A percentile compares a stretch with the other conserved stretches of the same genome.
Conservation (phyloP, 2,797 vertebrate species). For the Propithecus perrieri region DNA sequence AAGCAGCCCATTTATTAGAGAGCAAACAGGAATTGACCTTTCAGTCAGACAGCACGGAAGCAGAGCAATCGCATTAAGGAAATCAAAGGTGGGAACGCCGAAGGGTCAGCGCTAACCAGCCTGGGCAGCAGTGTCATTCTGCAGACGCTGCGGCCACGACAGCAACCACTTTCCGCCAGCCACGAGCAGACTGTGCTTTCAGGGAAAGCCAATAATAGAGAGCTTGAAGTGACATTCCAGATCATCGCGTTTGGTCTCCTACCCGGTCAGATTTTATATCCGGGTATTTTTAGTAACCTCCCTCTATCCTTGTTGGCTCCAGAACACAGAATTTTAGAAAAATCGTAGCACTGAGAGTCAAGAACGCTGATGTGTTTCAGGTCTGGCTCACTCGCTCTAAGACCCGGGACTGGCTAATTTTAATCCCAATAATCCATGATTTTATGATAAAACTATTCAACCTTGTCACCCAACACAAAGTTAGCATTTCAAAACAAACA, state of each 20-base stretch:
- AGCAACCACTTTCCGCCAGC: background rate
- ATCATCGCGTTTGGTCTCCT: background rate
- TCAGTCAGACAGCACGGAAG: slow-evolving; percentile 18
- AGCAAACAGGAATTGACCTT: slow-evolving; percentile 36
- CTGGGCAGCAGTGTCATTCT: background rate
- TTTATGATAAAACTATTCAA: background rate
- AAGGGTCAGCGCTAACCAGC: background rate
- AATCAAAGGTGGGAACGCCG: background rate
- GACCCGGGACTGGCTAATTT: background rate
- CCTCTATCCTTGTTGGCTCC: background rate
- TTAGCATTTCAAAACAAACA: background rate
- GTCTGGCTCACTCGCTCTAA: background rate
- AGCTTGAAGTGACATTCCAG: background rate
- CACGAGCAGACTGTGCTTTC: background rate
- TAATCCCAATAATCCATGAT: background rate
- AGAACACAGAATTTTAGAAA: background rate
- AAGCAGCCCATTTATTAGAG: slow-evolving; percentile 34
- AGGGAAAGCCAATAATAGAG: background rate
- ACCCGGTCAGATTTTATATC: no score
- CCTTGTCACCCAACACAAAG: background rate
- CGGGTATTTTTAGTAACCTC: background rate
- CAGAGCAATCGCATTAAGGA: background rate
- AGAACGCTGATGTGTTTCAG: background rate
- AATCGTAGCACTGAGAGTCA: background rate
- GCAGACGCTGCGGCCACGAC: background rate